These are phyloP conservation scores for Stegodyphus mimosarum DNA, from an alignment of 1,140 invertebrate species.

Conservation along the genomic window DNA sequence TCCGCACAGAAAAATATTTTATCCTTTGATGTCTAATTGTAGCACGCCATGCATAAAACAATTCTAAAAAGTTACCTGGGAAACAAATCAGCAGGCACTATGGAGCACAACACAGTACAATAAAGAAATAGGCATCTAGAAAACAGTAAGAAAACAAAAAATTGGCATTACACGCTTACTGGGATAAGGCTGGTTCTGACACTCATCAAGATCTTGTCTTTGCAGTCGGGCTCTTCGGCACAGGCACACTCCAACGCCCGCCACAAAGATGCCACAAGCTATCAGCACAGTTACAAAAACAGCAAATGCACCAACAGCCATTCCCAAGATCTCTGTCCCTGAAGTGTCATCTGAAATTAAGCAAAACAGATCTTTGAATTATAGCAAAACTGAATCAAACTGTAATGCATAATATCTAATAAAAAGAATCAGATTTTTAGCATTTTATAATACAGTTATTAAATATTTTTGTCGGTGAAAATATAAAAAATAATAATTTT, in stretches of 20 bases:
- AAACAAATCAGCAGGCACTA: not conserved
- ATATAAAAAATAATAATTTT: too few species aligned
- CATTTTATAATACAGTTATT: too few species aligned
- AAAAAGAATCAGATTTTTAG: too few species aligned
- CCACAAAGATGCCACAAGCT: conserved; percentile 74
- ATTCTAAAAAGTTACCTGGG: conserved; percentile 3
- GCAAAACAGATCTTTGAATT: not conserved
- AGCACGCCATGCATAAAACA: not conserved
- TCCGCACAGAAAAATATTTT: too few species aligned
- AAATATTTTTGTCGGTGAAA: too few species aligned
- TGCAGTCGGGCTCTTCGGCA: conserved; percentile 73
- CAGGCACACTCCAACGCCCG: conserved; percentile 78
- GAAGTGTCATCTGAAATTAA: conserved; percentile 75
- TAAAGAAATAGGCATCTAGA: conserved; percentile 28
- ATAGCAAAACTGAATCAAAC: too few species aligned
- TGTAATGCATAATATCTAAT: too few species aligned
- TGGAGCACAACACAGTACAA: not conserved
- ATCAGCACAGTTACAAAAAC: conserved; percentile 76
- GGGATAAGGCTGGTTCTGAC: conserved; percentile 56
- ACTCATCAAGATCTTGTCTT: conserved; percentile 16
- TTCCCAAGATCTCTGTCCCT: conserved; percentile 77
- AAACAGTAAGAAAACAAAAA: conserved; percentile 32
- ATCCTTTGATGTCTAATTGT: too few species aligned
- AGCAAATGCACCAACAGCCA: conserved; percentile 81
- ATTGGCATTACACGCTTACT: conserved; percentile 62